These are phyloP conservation scores for Ambastaia sidthimunki DNA, from an alignment of 2,797 vertebrate species.

Conservation along the genomic window DNA sequence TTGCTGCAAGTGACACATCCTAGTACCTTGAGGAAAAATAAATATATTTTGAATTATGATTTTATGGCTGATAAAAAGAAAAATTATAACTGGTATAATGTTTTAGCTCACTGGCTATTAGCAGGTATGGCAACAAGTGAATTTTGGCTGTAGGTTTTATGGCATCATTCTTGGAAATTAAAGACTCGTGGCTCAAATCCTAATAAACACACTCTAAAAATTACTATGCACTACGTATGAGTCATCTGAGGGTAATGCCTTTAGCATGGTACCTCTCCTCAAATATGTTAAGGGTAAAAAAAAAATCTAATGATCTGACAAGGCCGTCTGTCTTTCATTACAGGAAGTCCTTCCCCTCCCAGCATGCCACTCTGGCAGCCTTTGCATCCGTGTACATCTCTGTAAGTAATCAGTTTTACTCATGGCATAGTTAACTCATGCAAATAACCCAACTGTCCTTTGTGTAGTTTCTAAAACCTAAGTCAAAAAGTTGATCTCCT, in stretches of 20 bases:
- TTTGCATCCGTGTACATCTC: conserved; percentile 98
- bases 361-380: conserved; percentile 95
- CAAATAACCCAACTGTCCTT: conserved; percentile 3
- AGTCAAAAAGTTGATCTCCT: conserved; percentile 61
- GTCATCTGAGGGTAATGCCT: neutral
- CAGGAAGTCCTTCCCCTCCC: conserved; percentile 99
- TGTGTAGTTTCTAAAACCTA: conserved; percentile 12
- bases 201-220: neutral
- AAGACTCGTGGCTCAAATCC: neutral
- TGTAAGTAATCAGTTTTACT: conserved; percentile 82
- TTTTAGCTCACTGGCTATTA: no score
- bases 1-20: no score
- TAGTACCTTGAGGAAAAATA: no score
- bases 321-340: conserved; percentile 67
- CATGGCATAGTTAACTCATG: conserved; percentile 17
- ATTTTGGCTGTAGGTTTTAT: neutral
- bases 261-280: neutral
- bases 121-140: neutral
- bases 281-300: conserved; percentile 19
- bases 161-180: neutral
- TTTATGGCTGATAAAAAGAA: neutral
- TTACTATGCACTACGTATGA: neutral
- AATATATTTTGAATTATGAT: neutral
- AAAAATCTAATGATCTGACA: neutral
- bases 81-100: no score